A percentile compares a stretch with the other conserved stretches of the same genome.
Evolutionary conservation across 2,113 vertebrate species (phyloP).

Genomic region (Brachypteracias leptosomus): DNA sequence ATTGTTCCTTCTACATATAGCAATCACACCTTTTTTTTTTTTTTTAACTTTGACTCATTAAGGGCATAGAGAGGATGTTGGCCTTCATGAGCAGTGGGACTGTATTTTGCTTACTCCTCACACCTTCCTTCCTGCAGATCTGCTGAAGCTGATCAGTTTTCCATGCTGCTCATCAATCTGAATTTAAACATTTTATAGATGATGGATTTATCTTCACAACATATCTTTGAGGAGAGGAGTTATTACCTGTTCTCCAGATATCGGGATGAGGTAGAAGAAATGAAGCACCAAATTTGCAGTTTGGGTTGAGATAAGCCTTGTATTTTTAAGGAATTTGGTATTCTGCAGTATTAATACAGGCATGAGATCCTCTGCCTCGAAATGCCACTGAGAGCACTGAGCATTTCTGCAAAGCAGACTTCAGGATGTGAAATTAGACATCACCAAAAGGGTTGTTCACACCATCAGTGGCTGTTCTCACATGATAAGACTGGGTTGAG

Average conservation of each 20-base stretch:
- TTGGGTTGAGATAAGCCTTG: background rate
- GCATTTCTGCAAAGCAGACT: background rate
- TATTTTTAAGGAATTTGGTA: background rate
- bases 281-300: background rate
- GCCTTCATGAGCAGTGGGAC: background rate
- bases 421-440: background rate
- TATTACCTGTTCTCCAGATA: background rate
- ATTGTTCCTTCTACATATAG: background rate
- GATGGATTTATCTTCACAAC: background rate
- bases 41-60: background rate
- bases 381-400: background rate
- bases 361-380: background rate
- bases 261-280: background rate
- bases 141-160: background rate
- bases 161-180: background rate
- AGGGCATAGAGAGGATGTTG: background rate
- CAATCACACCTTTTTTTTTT: background rate
- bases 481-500: background rate
- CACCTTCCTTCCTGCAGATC: background rate
- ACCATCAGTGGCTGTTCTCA: background rate
- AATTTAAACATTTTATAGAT: background rate
- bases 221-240: background rate
- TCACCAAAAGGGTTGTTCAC: background rate
- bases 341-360: background rate
- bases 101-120: background rate